A percentile compares a stretch with the other conserved stretches of the same genome.
Conservation (phyloP, 2,888 invertebrate genomes). For the Cartodere bifasciata region DNA sequence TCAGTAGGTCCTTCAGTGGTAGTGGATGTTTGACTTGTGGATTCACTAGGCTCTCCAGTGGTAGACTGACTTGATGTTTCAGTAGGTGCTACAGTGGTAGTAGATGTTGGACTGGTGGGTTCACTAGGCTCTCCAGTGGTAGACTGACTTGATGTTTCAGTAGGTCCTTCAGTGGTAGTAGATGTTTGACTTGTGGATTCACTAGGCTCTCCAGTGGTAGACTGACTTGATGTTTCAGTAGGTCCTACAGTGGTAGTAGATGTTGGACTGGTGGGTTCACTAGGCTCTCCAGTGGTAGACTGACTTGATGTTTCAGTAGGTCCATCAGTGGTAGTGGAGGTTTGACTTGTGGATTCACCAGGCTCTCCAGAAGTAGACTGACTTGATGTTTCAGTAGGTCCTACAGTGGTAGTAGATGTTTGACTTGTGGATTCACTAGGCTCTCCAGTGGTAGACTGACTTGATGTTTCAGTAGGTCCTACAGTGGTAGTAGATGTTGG, state of each 20-base stretch:
- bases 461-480: background rate
- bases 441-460: background rate
- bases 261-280: background rate
- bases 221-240: background rate
- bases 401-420: too few relatives aligned
- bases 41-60: background rate
- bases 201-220: background rate
- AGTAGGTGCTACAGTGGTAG: too few relatives aligned
- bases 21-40: background rate
- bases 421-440: background rate
- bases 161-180: too few relatives aligned
- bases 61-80: background rate
- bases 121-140: background rate
- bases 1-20: too few relatives aligned
- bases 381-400: background rate
- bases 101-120: background rate
- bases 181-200: background rate
- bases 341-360: background rate
- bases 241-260: too few relatives aligned
- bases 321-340: too few relatives aligned
- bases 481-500: constrained; percentile 3
- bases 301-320: background rate
- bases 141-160: background rate
- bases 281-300: background rate
- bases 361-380: background rate